Conservation (phyloP, 2,113 vertebrate genomes). For the Onychostruthus taczanowskii region DNA sequence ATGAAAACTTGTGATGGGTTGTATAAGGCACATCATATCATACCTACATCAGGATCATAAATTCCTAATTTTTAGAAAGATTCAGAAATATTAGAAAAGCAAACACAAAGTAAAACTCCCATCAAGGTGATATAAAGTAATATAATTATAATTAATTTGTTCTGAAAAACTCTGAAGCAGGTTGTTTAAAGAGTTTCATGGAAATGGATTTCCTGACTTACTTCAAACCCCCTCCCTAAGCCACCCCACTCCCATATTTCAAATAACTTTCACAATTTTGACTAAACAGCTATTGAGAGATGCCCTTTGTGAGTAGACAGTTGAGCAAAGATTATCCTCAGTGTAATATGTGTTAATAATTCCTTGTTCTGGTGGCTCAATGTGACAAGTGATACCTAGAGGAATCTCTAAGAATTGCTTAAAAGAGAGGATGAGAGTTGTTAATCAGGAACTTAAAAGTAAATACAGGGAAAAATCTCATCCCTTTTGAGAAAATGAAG, state of each 20-base stretch:
- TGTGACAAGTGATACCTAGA: background rate
- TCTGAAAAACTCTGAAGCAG: slow-evolving; percentile 12
- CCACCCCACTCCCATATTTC: background rate
- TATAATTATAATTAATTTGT: slow-evolving; percentile 43
- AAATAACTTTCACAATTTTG: slow-evolving; percentile 30
- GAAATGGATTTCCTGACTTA: slow-evolving; percentile 55
- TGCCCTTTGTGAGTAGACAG: slow-evolving; percentile 17
- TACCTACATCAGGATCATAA: background rate
- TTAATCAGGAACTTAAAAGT: background rate
- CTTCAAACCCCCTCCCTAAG: background rate
- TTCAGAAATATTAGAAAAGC: slow-evolving; percentile 42
- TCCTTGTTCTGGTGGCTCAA: background rate
- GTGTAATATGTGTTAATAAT: background rate
- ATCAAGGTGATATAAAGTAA: slow-evolving; percentile 35
- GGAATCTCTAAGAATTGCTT: background rate
- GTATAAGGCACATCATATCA: background rate
- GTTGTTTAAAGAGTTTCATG: slow-evolving; percentile 9
- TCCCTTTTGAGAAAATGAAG: background rate
- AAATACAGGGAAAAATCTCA: background rate
- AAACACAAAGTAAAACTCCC: background rate
- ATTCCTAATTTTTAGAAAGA: slow-evolving; percentile 46
- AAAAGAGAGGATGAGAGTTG: background rate
- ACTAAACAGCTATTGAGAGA: slow-evolving; percentile 26
- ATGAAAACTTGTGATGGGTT: background rate
- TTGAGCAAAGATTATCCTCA: background rate